Base-by-base conservation (phyloP, 2,113 vertebrate species). In the Bufo bufo region DNA sequence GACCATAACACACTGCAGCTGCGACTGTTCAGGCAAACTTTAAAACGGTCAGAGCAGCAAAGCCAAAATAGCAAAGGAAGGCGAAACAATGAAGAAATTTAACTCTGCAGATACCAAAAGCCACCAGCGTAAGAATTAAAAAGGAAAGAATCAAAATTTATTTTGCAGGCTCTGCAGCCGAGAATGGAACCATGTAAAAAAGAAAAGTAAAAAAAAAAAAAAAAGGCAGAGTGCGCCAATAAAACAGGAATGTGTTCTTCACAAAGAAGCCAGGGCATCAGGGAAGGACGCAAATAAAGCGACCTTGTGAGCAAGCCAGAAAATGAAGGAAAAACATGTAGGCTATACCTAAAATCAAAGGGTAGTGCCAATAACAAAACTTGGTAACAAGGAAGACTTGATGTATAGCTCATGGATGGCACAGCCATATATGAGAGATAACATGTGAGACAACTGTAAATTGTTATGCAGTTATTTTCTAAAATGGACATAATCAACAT, bases 261-360 rank as follows among this genome's bases (percentile, higher is more conserved):
- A 77, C 75, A 8, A 7, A 19, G 72, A 72, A 33, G 19, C 17
- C 4, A 10, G 20, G 50, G 17, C 6, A 58, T 45, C 54, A 78
- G 17, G 0, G n/a, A 78, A 4, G 11, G 0, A 56, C 0, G 14
- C 1, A 2, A 52, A 52, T 4, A 45, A 47, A 72, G 6, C 58
- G 87, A 83, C 80, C 81, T 88, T 77, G 45, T 83, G 43, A 81
- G 47, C 52, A 52, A 33, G 61, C 59, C 65, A 33, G 14, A 14
- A 74, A 82, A 43, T 20, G 5, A 8, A 19, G 8, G 61, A 8
- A 33, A 33, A 33, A 33, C 16, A 6, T 75, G 9, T 11, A 8
- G 45, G 72, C 11, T 49, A 75, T 33, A 43, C 10, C 9, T 1
- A 69, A 11, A 69, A 23, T 23, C n/a, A 23, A 69, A 69, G 3